Conservation (phyloP, 2,113 vertebrate genomes). For the Anhinga anhinga region DNA sequence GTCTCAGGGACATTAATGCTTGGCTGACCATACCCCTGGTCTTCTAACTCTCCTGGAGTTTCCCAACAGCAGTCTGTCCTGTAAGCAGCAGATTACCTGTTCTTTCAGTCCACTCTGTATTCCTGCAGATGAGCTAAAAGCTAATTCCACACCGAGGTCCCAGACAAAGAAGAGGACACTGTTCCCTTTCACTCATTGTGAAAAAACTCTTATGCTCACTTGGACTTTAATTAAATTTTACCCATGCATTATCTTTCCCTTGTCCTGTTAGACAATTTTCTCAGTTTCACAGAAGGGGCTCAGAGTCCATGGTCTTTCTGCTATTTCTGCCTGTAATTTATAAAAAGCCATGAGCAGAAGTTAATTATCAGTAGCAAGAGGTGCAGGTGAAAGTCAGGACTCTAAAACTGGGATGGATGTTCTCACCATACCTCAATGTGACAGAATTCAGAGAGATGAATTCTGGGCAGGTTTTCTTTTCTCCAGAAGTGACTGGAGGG, state of each 20-base stretch:
- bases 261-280: background rate
- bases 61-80: background rate
- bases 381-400: background rate
- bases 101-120: background rate
- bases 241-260: background rate
- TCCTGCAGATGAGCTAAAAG: background rate
- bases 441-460: background rate
- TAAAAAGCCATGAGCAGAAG: background rate
- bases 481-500: background rate
- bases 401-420: background rate
- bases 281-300: background rate
- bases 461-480: background rate
- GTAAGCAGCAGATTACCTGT: background rate
- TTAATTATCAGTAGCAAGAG: background rate
- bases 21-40: background rate
- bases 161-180: background rate
- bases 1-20: background rate
- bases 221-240: background rate
- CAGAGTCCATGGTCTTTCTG: background rate
- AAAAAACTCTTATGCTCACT: background rate
- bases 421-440: background rate
- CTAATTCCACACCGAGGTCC: background rate
- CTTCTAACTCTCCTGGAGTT: background rate
- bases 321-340: background rate
- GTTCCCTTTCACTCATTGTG: background rate